A percentile compares a stretch with the other conserved stretches of the same genome.
Conservation (phyloP, 1,140 invertebrate genomes). For the Euura lappo region DNA sequence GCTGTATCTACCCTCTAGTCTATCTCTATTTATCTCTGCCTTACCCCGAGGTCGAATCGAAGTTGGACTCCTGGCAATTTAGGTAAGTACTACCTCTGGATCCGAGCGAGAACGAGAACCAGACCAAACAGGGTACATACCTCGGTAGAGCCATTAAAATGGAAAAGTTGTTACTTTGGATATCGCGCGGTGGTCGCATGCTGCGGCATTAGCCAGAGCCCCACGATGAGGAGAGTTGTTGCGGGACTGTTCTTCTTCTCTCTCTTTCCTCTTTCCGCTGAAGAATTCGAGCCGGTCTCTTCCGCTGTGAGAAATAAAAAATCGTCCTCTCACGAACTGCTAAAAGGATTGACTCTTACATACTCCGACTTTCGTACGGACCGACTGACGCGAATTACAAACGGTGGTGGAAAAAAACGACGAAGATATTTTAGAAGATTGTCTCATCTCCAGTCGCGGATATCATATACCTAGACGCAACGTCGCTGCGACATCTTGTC, state of each 20-base stretch:
- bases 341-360: constrained; percentile 7
- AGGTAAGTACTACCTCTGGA: not conserved
- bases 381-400: not conserved
- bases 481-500: not conserved
- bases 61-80: constrained; percentile 1
- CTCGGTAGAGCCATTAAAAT: not conserved
- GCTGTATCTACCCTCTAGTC: no score
- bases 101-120: not conserved
- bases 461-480: not conserved
- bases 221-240: no score
- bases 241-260: not conserved
- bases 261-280: not conserved
- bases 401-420: no score
- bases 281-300: not conserved
- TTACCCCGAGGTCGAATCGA: not conserved
- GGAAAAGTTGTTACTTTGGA: not conserved
- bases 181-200: no score
- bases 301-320: not conserved
- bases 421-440: not conserved
- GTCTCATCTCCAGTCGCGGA: not conserved
- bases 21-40: no score
- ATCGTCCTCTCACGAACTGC: not conserved
- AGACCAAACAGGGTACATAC: not conserved
- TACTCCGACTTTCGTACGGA: not conserved
- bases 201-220: no score